These are phyloP conservation scores for Drosophila ercepeae DNA, from an alignment of 1,140 invertebrate species.

Conservation along the genomic window DNA sequence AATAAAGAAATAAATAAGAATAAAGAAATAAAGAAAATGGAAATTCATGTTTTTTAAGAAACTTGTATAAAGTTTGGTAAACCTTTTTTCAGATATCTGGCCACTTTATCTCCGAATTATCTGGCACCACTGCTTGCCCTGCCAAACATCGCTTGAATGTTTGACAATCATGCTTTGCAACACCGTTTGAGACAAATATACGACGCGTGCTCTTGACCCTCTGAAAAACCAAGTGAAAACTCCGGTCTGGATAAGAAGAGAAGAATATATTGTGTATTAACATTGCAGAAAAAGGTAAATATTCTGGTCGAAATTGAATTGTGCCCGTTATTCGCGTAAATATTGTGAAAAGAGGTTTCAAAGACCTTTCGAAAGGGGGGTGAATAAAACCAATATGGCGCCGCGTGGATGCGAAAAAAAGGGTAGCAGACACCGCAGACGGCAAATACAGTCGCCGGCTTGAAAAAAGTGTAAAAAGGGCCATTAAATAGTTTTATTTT, in stretches of 20 bases:
- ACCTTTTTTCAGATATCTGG: too few relatives aligned
- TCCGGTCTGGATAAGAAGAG: background rate
- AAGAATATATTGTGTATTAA: background rate
- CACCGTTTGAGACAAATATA: background rate
- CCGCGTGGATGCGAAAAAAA: slow-evolving; percentile 48
- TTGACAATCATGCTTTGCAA: too few relatives aligned
- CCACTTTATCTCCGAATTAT: too few relatives aligned
- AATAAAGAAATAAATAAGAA: too few relatives aligned
- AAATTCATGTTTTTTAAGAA: too few relatives aligned
- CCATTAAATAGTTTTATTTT: background rate
- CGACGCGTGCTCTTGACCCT: slow-evolving; percentile 32
- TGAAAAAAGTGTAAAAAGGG: background rate
- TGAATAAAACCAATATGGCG: slow-evolving; percentile 71
- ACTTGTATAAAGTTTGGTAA: too few relatives aligned
- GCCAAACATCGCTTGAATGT: too few relatives aligned
- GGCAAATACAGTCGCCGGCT: slow-evolving; percentile 19
- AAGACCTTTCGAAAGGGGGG: slow-evolving; percentile 7
- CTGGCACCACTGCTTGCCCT: too few relatives aligned
- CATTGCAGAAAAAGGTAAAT: slow-evolving; percentile 8
- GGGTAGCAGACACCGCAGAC: slow-evolving; percentile 8
- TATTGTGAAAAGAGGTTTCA: background rate
- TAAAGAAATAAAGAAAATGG: too few relatives aligned
- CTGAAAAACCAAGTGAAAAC: slow-evolving; percentile 12
- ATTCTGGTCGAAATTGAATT: background rate
- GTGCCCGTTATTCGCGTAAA: background rate